Evolutionary conservation across 37 sponge, comb jelly and placozoan species (phyloP).

Genomic region (Cladorhizidae sp.): DNA sequence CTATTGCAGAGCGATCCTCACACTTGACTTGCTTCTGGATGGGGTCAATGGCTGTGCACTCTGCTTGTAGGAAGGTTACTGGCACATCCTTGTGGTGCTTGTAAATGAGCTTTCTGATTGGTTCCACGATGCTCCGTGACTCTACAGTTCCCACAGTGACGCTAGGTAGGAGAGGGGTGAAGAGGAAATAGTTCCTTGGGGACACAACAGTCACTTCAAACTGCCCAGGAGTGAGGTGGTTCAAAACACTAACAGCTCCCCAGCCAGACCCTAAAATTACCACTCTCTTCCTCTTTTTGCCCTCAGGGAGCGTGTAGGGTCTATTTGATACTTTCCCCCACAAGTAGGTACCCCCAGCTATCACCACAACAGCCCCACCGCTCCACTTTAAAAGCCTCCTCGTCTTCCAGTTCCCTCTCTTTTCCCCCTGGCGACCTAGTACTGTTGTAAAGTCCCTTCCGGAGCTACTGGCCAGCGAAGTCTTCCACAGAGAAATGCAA

Average conservation of each 20-base stretch:
- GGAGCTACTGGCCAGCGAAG: too few relatives aligned
- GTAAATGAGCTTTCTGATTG: slow-evolving; percentile 50
- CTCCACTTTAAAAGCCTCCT: slow-evolving; percentile 12
- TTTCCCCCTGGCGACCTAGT: not conserved
- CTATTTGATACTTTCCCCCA: not conserved
- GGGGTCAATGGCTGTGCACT: slow-evolving; percentile 53
- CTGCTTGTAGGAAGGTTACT: slow-evolving; percentile 52
- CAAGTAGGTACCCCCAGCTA: not conserved
- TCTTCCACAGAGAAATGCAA: too few relatives aligned
- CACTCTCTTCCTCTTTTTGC: slow-evolving; percentile 42
- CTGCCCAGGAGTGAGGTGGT: slow-evolving; percentile 52
- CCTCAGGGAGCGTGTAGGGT: not conserved
- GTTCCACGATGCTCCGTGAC: slow-evolving; percentile 73
- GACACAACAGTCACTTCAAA: slow-evolving; percentile 70
- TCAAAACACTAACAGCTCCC: slow-evolving; percentile 70
- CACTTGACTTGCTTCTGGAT: slow-evolving; percentile 15
- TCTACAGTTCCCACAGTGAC: slow-evolving; percentile 82
- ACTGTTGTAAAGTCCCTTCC: not conserved
- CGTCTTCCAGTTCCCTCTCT: not conserved
- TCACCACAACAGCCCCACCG: not conserved
- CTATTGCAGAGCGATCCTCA: slow-evolving; percentile 32
- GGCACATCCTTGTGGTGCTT: slow-evolving; percentile 18
- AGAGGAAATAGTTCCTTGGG: slow-evolving; percentile 75
- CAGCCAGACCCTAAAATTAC: slow-evolving; percentile 76
- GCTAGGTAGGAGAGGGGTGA: slow-evolving; percentile 72